Conservation (phyloP, 2,797 vertebrate genomes). For the Paramormyrops hopkinsi region DNA sequence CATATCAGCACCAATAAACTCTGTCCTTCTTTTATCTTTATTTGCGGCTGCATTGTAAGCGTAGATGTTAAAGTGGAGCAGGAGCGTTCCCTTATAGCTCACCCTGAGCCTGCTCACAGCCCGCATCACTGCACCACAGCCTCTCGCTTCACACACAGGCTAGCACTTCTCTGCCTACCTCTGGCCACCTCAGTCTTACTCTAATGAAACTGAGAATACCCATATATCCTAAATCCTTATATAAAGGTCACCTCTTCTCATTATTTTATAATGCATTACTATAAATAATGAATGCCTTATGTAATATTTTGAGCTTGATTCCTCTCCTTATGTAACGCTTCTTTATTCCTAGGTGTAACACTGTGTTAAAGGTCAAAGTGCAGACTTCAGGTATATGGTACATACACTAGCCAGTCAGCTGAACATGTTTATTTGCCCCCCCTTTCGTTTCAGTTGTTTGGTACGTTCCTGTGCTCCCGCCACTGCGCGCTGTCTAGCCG, state of each 20-base stretch:
- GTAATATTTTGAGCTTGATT: background rate
- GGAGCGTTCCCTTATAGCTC: background rate
- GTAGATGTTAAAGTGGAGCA: background rate
- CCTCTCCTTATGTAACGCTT: background rate
- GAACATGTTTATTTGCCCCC: background rate
- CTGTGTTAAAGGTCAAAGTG: background rate
- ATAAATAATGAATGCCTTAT: background rate
- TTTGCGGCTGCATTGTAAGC: background rate
- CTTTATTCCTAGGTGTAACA: background rate
- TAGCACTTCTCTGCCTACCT: background rate
- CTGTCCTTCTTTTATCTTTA: background rate
- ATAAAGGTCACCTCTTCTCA: background rate
- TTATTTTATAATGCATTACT: background rate
- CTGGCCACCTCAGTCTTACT: background rate
- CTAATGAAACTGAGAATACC: background rate
- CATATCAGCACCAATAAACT: background rate
- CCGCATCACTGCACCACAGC: background rate
- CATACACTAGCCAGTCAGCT: background rate
- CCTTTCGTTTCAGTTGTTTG: background rate
- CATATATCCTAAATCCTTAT: background rate
- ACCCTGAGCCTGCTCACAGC: background rate
- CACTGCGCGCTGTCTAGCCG: slow-evolving; percentile 37
- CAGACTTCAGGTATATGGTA: background rate
- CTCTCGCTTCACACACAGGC: background rate
- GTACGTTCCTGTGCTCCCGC: background rate